Conservation (phyloP, 2,888 invertebrate genomes). For the Sphaerophoria rueppellii region DNA sequence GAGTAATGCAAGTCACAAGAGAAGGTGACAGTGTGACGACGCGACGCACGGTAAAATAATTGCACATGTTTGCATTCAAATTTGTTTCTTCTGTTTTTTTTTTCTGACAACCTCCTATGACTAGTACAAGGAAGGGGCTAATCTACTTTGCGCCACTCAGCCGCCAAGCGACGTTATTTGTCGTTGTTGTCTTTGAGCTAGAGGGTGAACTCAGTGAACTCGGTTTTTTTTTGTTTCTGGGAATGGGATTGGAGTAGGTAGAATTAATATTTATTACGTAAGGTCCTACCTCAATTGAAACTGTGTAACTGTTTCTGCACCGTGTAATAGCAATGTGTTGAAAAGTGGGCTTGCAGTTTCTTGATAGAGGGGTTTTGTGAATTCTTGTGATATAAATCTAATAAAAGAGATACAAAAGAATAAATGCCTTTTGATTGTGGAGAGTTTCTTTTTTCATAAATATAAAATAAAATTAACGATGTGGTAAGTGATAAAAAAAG, state of each 20-base stretch:
- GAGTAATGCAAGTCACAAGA: conserved; percentile 69
- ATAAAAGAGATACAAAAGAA: too few relatives aligned
- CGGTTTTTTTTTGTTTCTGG: conserved; percentile 37
- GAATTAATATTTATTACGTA: conserved; percentile 37
- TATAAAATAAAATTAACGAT: too few relatives aligned
- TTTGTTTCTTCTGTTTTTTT: not conserved
- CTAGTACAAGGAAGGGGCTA: not conserved
- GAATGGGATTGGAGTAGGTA: conserved; percentile 44
- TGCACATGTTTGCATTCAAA: conserved; percentile 57
- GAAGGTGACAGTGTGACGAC: conserved; percentile 62
- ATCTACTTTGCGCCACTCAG: not conserved
- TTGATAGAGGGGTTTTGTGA: too few relatives aligned
- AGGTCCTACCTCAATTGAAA: conserved; percentile 37
- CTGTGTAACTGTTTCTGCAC: conserved; percentile 1
- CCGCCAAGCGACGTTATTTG: not conserved
- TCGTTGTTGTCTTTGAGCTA: not conserved
- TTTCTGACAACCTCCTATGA: not conserved
- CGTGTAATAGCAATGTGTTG: not conserved
- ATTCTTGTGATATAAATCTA: too few relatives aligned
- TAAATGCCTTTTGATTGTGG: too few relatives aligned
- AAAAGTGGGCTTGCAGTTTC: not conserved
- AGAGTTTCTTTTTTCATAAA: too few relatives aligned
- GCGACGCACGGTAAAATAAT: conserved; percentile 46
- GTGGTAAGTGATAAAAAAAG: too few relatives aligned
- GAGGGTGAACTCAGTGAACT: conserved; percentile 31